Percentiles rank a stretch among this genome's conserved stretches.
Evolutionary conservation across 2,797 vertebrate genomes (phyloP).

Genomic region (Hippopotamyrus pictus): DNA sequence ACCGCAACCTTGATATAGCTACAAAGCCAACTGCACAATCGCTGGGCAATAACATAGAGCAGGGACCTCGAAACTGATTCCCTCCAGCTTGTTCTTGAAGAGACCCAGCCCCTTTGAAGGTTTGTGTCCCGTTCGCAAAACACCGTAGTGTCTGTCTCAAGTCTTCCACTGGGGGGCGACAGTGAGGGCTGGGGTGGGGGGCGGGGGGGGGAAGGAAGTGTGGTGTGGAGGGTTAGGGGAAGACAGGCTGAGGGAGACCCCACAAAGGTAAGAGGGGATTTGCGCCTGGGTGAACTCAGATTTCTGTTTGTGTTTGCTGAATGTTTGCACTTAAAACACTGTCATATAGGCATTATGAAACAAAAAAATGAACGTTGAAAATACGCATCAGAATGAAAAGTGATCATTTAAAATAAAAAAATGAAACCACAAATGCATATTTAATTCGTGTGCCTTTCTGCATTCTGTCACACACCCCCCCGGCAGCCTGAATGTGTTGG

Average conservation of each 20-base stretch:
- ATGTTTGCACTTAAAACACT: conserved; percentile 58
- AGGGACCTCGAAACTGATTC: not conserved
- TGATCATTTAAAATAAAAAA: conserved; percentile 47
- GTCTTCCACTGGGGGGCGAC: conserved; percentile 8
- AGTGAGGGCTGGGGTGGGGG: not conserved
- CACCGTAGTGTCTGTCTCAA: not conserved
- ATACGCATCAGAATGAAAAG: conserved; percentile 54
- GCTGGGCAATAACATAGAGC: not conserved
- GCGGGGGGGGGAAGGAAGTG: not conserved
- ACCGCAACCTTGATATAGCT: not conserved
- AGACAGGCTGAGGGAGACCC: conserved; percentile 9
- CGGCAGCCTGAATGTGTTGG: not conserved
- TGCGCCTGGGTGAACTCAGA: conserved; percentile 27
- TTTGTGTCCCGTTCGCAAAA: not conserved
- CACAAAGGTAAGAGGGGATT: conserved; percentile 9
- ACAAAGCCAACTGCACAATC: conserved; percentile 1
- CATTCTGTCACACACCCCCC: not conserved
- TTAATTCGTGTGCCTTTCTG: not conserved
- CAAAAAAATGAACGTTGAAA: conserved; percentile 43
- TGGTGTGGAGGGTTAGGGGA: conserved; percentile 35
- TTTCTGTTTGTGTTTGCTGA: conserved; percentile 49
- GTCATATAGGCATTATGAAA: conserved; percentile 52
- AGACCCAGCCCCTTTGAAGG: not conserved
- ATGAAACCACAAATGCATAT: conserved; percentile 24
- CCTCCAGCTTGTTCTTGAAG: not conserved